phyloP scores from a whole-genome alignment of 2,797 vertebrate species.

The Hydrophis major region DNA sequence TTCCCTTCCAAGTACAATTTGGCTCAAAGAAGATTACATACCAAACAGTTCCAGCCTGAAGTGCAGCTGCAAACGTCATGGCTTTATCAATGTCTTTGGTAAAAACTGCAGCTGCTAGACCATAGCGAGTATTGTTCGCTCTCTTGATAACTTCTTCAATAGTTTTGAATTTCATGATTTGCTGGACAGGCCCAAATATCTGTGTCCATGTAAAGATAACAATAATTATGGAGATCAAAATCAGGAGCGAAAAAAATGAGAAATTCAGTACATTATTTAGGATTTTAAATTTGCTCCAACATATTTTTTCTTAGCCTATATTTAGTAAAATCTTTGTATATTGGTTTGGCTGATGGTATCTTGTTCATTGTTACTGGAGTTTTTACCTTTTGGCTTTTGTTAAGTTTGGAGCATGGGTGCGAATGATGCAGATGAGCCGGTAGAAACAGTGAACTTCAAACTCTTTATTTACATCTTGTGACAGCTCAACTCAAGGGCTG shows the following conservation, averaged over 20 bases:
- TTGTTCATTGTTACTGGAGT: not conserved
- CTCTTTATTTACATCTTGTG: too few relatives aligned
- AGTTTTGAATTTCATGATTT: slow-evolving; percentile 85
- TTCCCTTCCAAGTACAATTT: not conserved
- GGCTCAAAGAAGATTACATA: slow-evolving; percentile 58
- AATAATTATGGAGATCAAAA: not conserved
- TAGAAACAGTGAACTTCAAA: too few relatives aligned
- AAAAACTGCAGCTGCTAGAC: slow-evolving; percentile 85
- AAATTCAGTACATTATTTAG: not conserved
- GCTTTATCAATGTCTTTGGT: slow-evolving; percentile 86
- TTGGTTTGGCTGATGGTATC: not conserved
- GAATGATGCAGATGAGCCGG: too few relatives aligned
- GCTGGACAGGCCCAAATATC: slow-evolving; percentile 91
- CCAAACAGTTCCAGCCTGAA: slow-evolving; percentile 87
- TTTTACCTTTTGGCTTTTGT: not conserved
- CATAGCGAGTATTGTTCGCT: slow-evolving; percentile 84
- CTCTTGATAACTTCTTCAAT: slow-evolving; percentile 83
- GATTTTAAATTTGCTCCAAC: too few relatives aligned
- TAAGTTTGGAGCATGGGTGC: too few relatives aligned
- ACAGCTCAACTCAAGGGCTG: too few relatives aligned
- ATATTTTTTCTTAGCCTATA: not conserved
- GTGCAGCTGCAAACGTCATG: slow-evolving; percentile 77
- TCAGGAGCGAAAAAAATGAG: not conserved
- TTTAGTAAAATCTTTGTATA: not conserved
- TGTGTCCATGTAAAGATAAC: slow-evolving; percentile 49